Conservation (phyloP, 2,797 vertebrate genomes). For the Carcharodon carcharias region DNA sequence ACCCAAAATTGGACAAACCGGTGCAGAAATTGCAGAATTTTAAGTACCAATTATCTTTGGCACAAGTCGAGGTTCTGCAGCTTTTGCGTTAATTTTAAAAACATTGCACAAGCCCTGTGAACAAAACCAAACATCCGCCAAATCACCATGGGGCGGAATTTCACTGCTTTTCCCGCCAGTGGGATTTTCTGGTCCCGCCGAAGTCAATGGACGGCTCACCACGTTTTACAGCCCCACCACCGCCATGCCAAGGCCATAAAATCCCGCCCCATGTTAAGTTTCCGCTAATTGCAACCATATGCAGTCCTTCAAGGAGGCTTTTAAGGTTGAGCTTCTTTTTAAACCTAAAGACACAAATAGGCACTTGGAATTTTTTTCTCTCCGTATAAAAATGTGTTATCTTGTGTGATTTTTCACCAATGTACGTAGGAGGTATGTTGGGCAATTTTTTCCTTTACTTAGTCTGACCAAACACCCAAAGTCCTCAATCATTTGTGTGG, state of each 20-base stretch:
- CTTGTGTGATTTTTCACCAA: not conserved
- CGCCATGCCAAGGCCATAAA: too few species aligned
- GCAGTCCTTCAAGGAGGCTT: not conserved
- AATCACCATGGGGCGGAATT: not conserved
- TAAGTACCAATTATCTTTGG: not conserved
- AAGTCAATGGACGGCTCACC: too few species aligned
- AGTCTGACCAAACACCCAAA: not conserved
- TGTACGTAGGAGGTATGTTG: not conserved
- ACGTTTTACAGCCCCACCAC: too few species aligned
- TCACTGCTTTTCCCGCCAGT: too few species aligned
- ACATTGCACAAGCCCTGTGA: too few species aligned
- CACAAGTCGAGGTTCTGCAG: too few species aligned
- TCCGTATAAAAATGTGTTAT: not conserved
- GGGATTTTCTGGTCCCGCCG: too few species aligned
- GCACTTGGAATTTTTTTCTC: not conserved
- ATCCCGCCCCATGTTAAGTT: not conserved
- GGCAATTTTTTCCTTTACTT: not conserved
- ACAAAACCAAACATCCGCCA: not conserved
- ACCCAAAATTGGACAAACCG: not conserved
- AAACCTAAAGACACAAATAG: not conserved
- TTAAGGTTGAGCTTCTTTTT: not conserved
- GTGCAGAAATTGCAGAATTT: not conserved
- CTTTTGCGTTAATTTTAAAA: too few species aligned
- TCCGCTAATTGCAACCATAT: not conserved
- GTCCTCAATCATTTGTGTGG: not conserved